A percentile compares a stretch with the other conserved stretches of the same genome.
These are phyloP conservation scores for Monarcha castaneiventris DNA, from an alignment of 2,113 vertebrate species.

Conservation along the genomic window DNA sequence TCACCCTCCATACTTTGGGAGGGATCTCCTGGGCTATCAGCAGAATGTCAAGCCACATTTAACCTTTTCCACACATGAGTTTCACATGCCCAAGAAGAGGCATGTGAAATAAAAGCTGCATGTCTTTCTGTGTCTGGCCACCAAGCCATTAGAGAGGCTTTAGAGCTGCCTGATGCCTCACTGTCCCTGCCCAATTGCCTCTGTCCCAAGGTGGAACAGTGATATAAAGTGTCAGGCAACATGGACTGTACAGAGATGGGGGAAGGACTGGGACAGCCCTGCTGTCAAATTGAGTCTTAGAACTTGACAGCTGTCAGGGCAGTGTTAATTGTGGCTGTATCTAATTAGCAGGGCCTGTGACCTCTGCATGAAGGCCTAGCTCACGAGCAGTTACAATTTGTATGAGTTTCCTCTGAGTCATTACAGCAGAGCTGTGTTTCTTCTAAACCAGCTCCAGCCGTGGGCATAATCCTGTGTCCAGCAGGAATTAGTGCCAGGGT, in stretches of 20 bases:
- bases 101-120: background rate
- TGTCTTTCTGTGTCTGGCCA: background rate
- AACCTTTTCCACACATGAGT: background rate
- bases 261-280: background rate
- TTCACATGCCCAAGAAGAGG: background rate
- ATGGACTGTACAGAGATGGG: background rate
- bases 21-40: background rate
- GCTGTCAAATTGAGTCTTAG: background rate
- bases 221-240: background rate
- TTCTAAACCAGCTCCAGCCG: background rate
- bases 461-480: background rate
- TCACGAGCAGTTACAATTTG: background rate
- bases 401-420: background rate
- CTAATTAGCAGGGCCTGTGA: background rate
- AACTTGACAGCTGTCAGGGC: background rate
- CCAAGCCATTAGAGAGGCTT: background rate
- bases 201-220: background rate
- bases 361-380: background rate
- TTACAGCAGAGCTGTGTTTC: background rate
- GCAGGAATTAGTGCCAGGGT: background rate
- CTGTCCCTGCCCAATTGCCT: background rate
- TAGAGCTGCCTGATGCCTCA: background rate
- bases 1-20: background rate
- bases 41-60: background rate
- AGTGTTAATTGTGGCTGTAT: background rate